Percentiles rank a stretch among this genome's conserved stretches.
These are phyloP conservation scores for Anarhynchus alexandrinus DNA, from an alignment of 2,113 vertebrate genomes.

Conservation along the genomic window DNA sequence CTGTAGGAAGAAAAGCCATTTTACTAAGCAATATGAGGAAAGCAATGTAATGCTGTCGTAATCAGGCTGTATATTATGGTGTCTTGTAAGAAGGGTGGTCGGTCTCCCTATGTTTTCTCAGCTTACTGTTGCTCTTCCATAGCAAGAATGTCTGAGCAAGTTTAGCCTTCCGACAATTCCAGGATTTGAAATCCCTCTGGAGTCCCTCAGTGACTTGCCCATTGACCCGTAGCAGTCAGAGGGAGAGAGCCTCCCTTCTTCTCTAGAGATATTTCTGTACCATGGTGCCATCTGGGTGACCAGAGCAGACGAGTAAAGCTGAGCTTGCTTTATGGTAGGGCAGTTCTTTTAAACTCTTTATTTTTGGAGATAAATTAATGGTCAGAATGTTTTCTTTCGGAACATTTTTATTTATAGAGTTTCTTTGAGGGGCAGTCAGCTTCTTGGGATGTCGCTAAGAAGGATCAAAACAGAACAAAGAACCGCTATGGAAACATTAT, in stretches of 20 bases:
- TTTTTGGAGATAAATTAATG: conserved; percentile 60
- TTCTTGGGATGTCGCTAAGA: conserved; percentile 99
- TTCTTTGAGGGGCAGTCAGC: conserved; percentile 99
- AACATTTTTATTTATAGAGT: conserved; percentile 86
- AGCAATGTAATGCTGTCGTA: neutral
- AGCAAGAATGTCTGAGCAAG: neutral
- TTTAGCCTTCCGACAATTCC: neutral
- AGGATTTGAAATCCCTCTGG: conserved; percentile 13
- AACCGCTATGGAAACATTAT: conserved; percentile 99
- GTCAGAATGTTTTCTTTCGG: conserved; percentile 59
- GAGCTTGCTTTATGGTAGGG: conserved; percentile 1
- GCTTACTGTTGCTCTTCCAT: neutral
- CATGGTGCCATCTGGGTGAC: neutral
- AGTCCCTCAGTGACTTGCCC: neutral
- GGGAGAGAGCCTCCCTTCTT: neutral
- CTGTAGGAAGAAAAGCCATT: neutral
- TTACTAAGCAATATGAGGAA: neutral
- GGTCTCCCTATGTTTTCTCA: neutral
- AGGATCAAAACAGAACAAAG: conserved; percentile 98
- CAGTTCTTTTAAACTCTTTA: conserved; percentile 38
- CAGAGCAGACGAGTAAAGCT: neutral
- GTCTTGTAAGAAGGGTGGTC: neutral
- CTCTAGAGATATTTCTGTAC: neutral
- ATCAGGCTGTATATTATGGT: neutral
- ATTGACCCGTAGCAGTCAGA: neutral